Base-by-base conservation (phyloP, 2,113 vertebrate genomes). In the Steatornis caripensis region DNA sequence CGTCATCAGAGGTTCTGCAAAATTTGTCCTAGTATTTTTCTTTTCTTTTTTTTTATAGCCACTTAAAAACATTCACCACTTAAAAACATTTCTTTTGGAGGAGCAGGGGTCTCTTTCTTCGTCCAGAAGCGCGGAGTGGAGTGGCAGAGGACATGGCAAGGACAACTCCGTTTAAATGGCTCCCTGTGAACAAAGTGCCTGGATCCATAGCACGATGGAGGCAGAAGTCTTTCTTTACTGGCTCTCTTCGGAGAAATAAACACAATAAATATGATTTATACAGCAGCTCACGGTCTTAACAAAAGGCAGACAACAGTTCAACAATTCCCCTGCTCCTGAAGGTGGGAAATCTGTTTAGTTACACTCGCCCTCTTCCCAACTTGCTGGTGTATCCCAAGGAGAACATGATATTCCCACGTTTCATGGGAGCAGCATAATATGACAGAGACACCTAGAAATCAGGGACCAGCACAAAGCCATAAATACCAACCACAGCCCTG, bases 331-430 rank as follows among this genome's bases (percentile, higher is more conserved):
- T 62, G 78, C 83, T 84, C 80, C 84, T 66, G 51, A 89, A 94
- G 69, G 60, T 95, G 81, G 65, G 86, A 96, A 96, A 89, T 84
- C 61, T 71, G 39, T 66, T 91, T 75, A 83, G 77, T 82, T 78
- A 14, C 77, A 51, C 37, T 66, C 30, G 0, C 32, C n/a, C 72
- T 64, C 46, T 86, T 43, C 77, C 66, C 1, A 2, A 95, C 68
- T 8, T 66, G 68, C 8, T 89, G 86, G 84, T 15, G 2, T 9
- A 23, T 53, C 48, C 86, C 93, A 82, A 84, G 69, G 77, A 36
- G 5, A 81, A 39, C 1, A 1, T 36, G 80, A 60, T 66, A 75
- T 60, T 58, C 84, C 87, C 3, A 1, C 54, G 48, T 82, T 78
- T 11, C 6, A 8, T 2, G 9, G 74, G 68, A 84, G 49, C 41